Percentiles rank a stretch among this genome's conserved stretches.
phyloP scores from a whole-genome alignment of 2,888 invertebrate species.

The Empis stercorea region DNA sequence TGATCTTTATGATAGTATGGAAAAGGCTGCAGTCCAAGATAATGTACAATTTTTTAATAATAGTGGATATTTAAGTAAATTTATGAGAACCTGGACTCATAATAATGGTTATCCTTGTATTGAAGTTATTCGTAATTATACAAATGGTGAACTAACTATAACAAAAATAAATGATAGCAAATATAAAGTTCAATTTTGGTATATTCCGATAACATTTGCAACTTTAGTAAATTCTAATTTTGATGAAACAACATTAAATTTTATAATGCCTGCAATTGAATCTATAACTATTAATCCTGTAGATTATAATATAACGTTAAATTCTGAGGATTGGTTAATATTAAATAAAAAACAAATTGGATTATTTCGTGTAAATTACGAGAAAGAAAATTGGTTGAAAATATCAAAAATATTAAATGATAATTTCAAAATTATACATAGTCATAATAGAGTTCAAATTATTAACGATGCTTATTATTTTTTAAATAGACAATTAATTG shows the following conservation, averaged over 20 bases:
- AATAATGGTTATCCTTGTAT: slow-evolving; percentile 48
- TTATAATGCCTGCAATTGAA: slow-evolving; percentile 25
- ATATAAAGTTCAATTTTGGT: slow-evolving; percentile 22
- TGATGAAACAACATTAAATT: slow-evolving; percentile 22
- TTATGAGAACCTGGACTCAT: slow-evolving; percentile 49
- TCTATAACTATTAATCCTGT: slow-evolving; percentile 20
- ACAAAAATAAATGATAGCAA: slow-evolving; percentile 34
- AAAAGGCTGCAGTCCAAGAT: slow-evolving; percentile 21
- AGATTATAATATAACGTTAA: slow-evolving; percentile 21
- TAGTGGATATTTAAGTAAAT: slow-evolving; percentile 29
- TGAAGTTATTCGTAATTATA: slow-evolving; percentile 39
- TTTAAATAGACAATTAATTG: no score
- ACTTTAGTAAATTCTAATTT: slow-evolving; percentile 21
- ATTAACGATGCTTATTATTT: slow-evolving; percentile 59
- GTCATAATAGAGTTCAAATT: slow-evolving; percentile 70
- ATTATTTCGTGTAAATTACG: slow-evolving; percentile 56
- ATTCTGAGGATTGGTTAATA: slow-evolving; percentile 28
- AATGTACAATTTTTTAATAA: neutral
- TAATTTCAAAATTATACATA: slow-evolving; percentile 51
- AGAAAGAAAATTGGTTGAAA: slow-evolving; percentile 47
- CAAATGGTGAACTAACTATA: slow-evolving; percentile 38
- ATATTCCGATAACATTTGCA: slow-evolving; percentile 32
- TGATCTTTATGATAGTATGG: slow-evolving; percentile 25
- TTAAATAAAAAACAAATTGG: slow-evolving; percentile 33
- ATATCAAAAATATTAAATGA: slow-evolving; percentile 49